Conservation (phyloP, 2,113 vertebrate species). For the Neolamprologus brichardi region DNA sequence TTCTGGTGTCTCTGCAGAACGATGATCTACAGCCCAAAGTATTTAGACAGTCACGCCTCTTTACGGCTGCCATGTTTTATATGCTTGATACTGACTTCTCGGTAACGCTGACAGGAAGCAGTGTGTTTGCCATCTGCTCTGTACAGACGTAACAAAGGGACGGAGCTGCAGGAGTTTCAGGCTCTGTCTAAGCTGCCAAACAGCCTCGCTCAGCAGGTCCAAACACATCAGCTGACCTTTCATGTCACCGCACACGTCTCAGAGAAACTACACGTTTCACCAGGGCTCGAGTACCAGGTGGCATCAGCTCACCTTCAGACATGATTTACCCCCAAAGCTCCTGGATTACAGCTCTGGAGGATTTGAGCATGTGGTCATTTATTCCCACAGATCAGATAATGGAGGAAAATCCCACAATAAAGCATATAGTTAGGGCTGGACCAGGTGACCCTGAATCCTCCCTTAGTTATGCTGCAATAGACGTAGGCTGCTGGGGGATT, state of each 20-base stretch:
- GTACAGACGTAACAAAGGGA: accelerated
- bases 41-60: neutral
- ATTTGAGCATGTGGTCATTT: neutral
- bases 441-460: no score
- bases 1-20: neutral
- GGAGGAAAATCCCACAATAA: neutral
- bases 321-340: neutral
- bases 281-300: neutral
- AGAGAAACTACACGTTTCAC: neutral
- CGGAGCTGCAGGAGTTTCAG: neutral
- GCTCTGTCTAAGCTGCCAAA: neutral
- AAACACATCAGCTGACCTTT: accelerated
- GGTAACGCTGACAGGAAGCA: neutral
- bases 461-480: no score
- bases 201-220: neutral
- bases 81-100: accelerated
- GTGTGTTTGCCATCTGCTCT: neutral
- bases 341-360: neutral
- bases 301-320: neutral
- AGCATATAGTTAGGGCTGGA: accelerated
- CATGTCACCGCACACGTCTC: neutral
- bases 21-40: neutral
- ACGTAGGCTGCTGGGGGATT: no score
- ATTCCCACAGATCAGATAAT: neutral
- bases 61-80: neutral